Base-by-base conservation (phyloP, 37 sponge, comb jelly and placozoan genomes). In the Eunapius fragilis region DNA sequence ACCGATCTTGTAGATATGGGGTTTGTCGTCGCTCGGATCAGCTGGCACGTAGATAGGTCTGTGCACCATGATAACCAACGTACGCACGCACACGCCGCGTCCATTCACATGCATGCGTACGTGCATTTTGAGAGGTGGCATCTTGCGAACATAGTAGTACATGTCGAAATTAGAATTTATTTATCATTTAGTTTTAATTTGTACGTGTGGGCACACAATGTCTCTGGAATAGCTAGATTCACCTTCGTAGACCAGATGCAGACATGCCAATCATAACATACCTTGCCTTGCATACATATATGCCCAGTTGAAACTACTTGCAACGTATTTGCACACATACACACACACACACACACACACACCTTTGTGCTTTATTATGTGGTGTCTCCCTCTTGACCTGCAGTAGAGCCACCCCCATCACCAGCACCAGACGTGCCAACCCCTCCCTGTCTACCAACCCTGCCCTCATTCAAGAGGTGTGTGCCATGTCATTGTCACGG, bases 261-360 rank as follows among this genome's bases (percentile, higher is more conserved):
- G 7, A 45, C 47, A 45, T 9, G 9, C 47, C 47, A 11, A 45
- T 11, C 47, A 45, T 45, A 45, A 45, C 47, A 4, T 11, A 4
- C 7, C 47, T 45, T 11, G 4, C 7, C 47, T 45, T 45, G 9
- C 7, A 45, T 9, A 45, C 47, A 45, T 9, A 45, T 45, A 9
- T 4, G 47, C 9, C 9, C 4, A 11, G 4, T 45, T n/a, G n/a
- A n/a, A n/a, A n/a, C n/a, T n/a, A n/a, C n/a, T n/a, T n/a, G n/a
- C n/a, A n/a, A n/a, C n/a, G n/a, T 25, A 26, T 27, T 45, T 67
- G 67, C 67, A 79, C 33, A 79, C 25, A 79, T 49, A 48, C 67
- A 41, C 41, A 41, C 41, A 41, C 41, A 41, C 41, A 41, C 41
- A 41, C 41, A 41, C 41, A 41, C 41, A 41, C 41, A 41, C 41